Conservation (phyloP, 2,888 invertebrate genomes). For the Hypena proboscidalis region DNA sequence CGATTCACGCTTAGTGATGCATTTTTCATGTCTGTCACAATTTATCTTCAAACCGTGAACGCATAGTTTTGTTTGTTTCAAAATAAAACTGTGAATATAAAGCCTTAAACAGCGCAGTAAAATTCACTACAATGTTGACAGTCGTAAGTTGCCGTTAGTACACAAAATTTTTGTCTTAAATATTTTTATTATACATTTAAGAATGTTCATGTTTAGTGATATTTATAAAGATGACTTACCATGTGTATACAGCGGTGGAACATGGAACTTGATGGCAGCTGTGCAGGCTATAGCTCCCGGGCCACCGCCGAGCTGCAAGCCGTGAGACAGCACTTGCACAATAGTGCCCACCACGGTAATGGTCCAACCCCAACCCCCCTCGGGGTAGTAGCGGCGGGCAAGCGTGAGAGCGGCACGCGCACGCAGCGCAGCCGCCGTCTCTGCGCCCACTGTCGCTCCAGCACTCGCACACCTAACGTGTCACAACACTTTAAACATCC, state of each 20-base stretch:
- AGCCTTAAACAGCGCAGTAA: neutral
- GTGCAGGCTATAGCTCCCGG: slow-evolving; percentile 87
- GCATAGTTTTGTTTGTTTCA: neutral
- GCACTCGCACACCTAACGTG: slow-evolving; percentile 81
- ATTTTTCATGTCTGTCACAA: neutral
- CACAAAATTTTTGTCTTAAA: no score
- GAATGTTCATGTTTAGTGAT: neutral
- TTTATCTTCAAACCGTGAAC: neutral
- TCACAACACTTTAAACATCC: slow-evolving; percentile 53
- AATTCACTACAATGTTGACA: neutral
- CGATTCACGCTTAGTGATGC: neutral
- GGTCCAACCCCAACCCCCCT: slow-evolving; percentile 95
- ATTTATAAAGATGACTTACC: slow-evolving; percentile 72
- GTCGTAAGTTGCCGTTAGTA: neutral
- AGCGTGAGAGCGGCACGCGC: slow-evolving; percentile 87
- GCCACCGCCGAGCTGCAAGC: slow-evolving; percentile 89
- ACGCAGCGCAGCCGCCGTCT: slow-evolving; percentile 79
- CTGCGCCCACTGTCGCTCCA: slow-evolving; percentile 75
- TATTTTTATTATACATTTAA: neutral
- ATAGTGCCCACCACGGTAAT: slow-evolving; percentile 89
- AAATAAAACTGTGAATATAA: slow-evolving; percentile 1
- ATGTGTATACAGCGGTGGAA: slow-evolving; percentile 87
- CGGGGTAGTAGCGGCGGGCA: slow-evolving; percentile 92
- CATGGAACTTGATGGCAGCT: slow-evolving; percentile 86
- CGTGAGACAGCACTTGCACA: slow-evolving; percentile 90